Conservation (phyloP, 2,888 invertebrate genomes). For the Drosophila emarginata region DNA sequence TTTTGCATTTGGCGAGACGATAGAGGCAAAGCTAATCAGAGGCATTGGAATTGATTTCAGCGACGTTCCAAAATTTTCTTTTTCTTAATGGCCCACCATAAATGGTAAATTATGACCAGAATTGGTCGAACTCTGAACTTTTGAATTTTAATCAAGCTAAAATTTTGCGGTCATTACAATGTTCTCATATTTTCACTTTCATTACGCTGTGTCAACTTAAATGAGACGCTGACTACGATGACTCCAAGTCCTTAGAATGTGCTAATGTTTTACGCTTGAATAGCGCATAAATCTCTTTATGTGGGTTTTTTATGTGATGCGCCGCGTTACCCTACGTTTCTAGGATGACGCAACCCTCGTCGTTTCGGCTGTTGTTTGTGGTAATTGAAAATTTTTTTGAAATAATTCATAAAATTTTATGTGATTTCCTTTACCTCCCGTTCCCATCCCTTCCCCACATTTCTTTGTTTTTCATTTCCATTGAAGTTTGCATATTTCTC, state of each 20-base stretch:
- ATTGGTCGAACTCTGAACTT: conserved; percentile 51
- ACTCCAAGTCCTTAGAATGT: conserved; percentile 55
- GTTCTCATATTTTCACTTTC: conserved; percentile 65
- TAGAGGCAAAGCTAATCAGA: conserved; percentile 35
- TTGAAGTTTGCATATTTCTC: conserved; percentile 45
- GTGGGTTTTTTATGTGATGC: conserved; percentile 63
- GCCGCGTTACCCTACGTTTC: conserved; percentile 1
- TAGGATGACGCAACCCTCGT: conserved; percentile 16
- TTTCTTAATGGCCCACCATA: conserved; percentile 53
- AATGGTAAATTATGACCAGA: conserved; percentile 61
- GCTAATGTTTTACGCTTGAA: conserved; percentile 75
- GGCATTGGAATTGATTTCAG: conserved; percentile 37
- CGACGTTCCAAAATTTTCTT: background rate
- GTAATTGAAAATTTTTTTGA: conserved; percentile 75
- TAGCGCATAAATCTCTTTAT: conserved; percentile 76
- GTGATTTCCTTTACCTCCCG: conserved; percentile 48
- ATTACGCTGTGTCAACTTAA: conserved; percentile 56
- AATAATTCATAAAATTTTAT: conserved; percentile 78
- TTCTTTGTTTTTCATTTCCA: background rate
- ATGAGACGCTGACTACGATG: conserved; percentile 17
- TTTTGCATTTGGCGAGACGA: conserved; percentile 19
- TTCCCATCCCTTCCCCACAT: background rate
- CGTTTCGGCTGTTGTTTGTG: conserved; percentile 24
- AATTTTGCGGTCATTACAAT: conserved; percentile 54
- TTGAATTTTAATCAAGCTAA: conserved; percentile 76